Conservation (phyloP, 2,113 vertebrate genomes). For the cattle (Bos taurus) region ARS-UCD2.0 NC_037332.1:6784001-6784500, state of each 20-base stretch:
- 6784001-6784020: background rate
- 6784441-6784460: conserved; percentile 53
- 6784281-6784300: background rate
- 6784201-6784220: conserved; percentile 45
- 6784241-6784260: conserved; percentile 49
- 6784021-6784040: conserved; percentile 24
- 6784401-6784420: conserved; percentile 56
- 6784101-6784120: conserved; percentile 36
- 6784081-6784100: conserved; percentile 20
- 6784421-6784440: conserved; percentile 39
- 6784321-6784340: conserved; percentile 42
- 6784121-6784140: conserved; percentile 26
- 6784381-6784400: conserved; percentile 71
- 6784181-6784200: conserved; percentile 41
- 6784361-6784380: conserved; percentile 61
- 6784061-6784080: background rate
- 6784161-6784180: background rate
- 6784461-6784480: conserved; percentile 51
- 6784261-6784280: background rate
- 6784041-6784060: background rate
- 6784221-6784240: background rate
- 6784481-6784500: background rate
- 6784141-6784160: background rate
- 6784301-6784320: conserved; percentile 28
- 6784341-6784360: conserved; percentile 63